Base-by-base conservation (phyloP, 2,797 vertebrate species). In the Sebastes trivittatus region DNA sequence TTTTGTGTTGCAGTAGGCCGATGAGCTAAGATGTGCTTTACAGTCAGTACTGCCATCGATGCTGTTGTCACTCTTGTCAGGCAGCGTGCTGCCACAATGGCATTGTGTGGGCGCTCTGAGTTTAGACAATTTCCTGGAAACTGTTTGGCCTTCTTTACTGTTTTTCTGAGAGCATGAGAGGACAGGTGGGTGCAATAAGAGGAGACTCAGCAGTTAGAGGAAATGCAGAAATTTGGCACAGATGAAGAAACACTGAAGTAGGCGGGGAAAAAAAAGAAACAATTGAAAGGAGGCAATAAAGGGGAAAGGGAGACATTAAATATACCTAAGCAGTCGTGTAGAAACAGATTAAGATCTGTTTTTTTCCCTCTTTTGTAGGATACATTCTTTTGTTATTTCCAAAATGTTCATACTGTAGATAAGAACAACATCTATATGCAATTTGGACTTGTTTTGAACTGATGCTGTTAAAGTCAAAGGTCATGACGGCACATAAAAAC, bases 81-180 rank as follows among this genome's bases (percentile, higher is more conserved):
- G 36, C 46, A 30, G 30, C 22, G 3, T 54, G 62, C 56, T 86
- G 36, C 60, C 46, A 18, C 61, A 20, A 58, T 78, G 56, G 62
- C 36, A 75, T 7, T 68, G 66, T 66, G 78, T 81, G 75, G 78
- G 78, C 8, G 65, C 36, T 68, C 63, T 75, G 77, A 81, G 54
- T 75, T 75, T 55, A 61, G 29, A 75, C 16, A 10, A 52, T 55
- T 89, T 91, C 73, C 75, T 73, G 70, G 77, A 84, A 92, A 69
- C 64, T 23, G 52, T 85, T 81, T 87, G 52, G 79, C 81, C 30
- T 79, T 89, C 34, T 20, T 20, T 74, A 20, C 25, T 74, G 42
- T 78, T 78, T 78, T 74, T 71, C 82, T 70, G 22, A 46, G 64
- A 58, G 20, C 10, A 64, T 46, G 6, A 65, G 52, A 42, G 38